Percentiles rank a stretch among this genome's conserved stretches.
These are phyloP conservation scores for Dasysyrphus albostriatus DNA, from an alignment of 2,888 invertebrate genomes.

Conservation along the genomic window DNA sequence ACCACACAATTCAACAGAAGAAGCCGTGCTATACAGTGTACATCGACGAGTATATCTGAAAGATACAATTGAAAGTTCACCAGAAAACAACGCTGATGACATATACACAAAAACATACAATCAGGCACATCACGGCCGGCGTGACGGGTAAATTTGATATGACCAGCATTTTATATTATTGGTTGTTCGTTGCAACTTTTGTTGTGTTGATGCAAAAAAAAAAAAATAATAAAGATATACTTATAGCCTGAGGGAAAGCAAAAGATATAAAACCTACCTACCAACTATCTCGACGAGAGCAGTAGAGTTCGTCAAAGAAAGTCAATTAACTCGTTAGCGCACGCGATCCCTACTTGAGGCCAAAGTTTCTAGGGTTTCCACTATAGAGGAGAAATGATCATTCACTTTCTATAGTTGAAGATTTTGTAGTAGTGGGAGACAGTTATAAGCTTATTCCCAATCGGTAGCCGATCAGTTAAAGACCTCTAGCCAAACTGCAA, in stretches of 20 bases:
- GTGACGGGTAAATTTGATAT: slow-evolving; percentile 8
- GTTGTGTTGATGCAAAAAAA: slow-evolving; percentile 31
- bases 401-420: slow-evolving; percentile 35
- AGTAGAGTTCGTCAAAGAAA: slow-evolving; percentile 64
- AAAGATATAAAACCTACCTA: slow-evolving; percentile 38
- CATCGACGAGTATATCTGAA: slow-evolving; percentile 28
- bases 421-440: slow-evolving; percentile 72
- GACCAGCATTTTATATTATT: neutral
- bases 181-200: slow-evolving; percentile 3
- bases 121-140: slow-evolving; percentile 20
- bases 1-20: slow-evolving; percentile 30
- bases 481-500: slow-evolving; percentile 53
- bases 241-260: slow-evolving; percentile 52
- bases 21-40: neutral
- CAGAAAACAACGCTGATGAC: slow-evolving; percentile 58
- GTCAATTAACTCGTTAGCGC: slow-evolving; percentile 62
- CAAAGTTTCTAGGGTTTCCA: slow-evolving; percentile 55
- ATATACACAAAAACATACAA: slow-evolving; percentile 72
- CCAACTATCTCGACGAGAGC: slow-evolving; percentile 7
- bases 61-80: slow-evolving; percentile 75
- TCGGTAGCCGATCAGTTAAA: slow-evolving; percentile 60
- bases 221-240: neutral
- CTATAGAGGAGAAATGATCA: slow-evolving; percentile 57
- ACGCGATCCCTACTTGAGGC: slow-evolving; percentile 59
- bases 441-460: slow-evolving; percentile 69